phyloP scores from a whole-genome alignment of 2,888 invertebrate species.

The Mythimna albipuncta region DNA sequence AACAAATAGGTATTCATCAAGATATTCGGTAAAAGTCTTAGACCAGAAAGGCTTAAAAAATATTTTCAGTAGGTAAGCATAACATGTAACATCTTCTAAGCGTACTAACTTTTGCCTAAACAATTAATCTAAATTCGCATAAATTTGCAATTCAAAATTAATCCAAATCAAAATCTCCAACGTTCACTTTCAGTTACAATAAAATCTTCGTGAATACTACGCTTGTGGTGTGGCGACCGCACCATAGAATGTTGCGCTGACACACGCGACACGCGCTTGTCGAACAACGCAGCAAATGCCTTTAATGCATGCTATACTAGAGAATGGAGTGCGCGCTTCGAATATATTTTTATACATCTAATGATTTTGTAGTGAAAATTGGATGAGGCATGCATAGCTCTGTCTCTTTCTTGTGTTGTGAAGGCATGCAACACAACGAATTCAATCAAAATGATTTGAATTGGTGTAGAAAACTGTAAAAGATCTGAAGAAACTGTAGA shows the following conservation, averaged over 20 bases:
- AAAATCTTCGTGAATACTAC: conserved; percentile 54
- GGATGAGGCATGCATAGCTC: background rate
- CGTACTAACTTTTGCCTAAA: no score
- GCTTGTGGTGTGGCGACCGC: conserved; percentile 63
- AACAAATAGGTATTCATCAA: no score
- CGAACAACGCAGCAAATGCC: conserved; percentile 48
- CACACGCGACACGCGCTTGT: conserved; percentile 54
- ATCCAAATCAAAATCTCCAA: background rate
- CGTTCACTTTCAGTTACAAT: conserved; percentile 51
- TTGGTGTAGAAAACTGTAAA: background rate
- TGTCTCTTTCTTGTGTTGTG: no score
- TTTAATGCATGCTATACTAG: conserved; percentile 4
- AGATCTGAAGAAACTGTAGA: no score
- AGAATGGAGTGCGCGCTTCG: background rate
- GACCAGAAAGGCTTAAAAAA: no score
- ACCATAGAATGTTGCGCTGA: conserved; percentile 59
- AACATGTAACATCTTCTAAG: no score
- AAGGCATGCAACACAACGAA: background rate
- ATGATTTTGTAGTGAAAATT: background rate
- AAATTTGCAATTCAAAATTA: background rate
- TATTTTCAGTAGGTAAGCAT: no score
- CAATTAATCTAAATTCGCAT: background rate
- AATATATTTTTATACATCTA: no score
- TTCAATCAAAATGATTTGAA: background rate
- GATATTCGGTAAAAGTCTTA: no score